Percentiles rank a stretch among this genome's conserved stretches.
Conservation (phyloP, 2,113 vertebrate genomes). For the Calyptommatus sinebrachiatus region DNA sequence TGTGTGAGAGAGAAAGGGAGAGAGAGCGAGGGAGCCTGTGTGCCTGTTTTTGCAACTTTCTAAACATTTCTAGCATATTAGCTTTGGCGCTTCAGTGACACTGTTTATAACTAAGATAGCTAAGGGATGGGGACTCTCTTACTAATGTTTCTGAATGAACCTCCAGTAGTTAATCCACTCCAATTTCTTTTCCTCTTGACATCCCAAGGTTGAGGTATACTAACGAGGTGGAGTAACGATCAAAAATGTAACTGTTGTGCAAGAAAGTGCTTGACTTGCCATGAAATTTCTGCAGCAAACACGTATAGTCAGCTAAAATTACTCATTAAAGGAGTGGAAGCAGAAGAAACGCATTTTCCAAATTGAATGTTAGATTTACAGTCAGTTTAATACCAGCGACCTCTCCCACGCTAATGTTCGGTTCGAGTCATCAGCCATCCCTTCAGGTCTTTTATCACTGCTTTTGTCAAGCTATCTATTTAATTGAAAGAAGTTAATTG, state of each 20-base stretch:
- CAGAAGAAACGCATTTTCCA: slow-evolving; percentile 95
- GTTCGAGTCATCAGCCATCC: slow-evolving; percentile 91
- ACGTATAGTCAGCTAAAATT: slow-evolving; percentile 91
- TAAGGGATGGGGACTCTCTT: slow-evolving; percentile 8
- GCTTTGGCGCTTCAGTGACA: neutral
- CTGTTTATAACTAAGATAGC: neutral
- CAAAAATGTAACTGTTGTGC: slow-evolving; percentile 29
- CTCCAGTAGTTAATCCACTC: slow-evolving; percentile 35
- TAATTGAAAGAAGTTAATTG: slow-evolving; percentile 99
- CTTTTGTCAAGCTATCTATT: slow-evolving; percentile 99
- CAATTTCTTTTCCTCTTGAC: neutral
- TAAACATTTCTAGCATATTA: neutral
- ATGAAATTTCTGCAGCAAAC: slow-evolving; percentile 78
- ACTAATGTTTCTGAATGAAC: slow-evolving; percentile 11
- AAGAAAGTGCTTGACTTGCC: slow-evolving; percentile 64
- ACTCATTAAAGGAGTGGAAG: slow-evolving; percentile 91
- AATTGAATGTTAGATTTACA: slow-evolving; percentile 98
- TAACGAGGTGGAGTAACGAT: slow-evolving; percentile 41
- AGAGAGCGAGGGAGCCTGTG: no score
- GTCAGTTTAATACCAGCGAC: slow-evolving; percentile 87
- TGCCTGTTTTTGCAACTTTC: no score
- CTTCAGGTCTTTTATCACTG: slow-evolving; percentile 95
- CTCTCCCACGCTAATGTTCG: slow-evolving; percentile 95
- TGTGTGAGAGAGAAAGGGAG: neutral
- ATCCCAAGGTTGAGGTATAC: slow-evolving; percentile 37